Percentiles rank a stretch among this genome's conserved stretches.
Conservation (phyloP, 2,888 invertebrate species). For the Drosophila seclusa region DNA sequence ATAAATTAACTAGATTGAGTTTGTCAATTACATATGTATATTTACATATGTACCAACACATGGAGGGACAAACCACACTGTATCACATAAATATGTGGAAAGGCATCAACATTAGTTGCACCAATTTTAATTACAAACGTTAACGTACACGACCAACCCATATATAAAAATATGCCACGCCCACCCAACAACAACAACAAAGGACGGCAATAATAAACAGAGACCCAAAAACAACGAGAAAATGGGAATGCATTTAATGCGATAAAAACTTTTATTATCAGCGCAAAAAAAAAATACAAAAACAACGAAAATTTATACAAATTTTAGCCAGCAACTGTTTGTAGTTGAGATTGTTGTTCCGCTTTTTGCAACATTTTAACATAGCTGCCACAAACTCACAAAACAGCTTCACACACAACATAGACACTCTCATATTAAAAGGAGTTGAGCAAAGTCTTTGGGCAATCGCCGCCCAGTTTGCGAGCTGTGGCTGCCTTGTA, state of each 20-base stretch:
- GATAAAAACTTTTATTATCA: constrained; percentile 74
- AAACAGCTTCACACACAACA: constrained; percentile 11
- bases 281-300: constrained; percentile 5
- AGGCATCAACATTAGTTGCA: constrained; percentile 45
- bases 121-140: constrained; percentile 63
- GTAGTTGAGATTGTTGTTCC: constrained; percentile 21
- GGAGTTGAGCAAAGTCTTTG: constrained; percentile 30
- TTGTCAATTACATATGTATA: constrained; percentile 55
- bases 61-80: constrained; percentile 46
- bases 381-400: constrained; percentile 22
- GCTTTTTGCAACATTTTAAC: constrained; percentile 58
- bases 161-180: constrained; percentile 44
- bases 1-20: constrained; percentile 69
- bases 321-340: constrained; percentile 13
- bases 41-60: constrained; percentile 8
- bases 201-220: constrained; percentile 23
- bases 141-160: constrained; percentile 18
- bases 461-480: constrained; percentile 47
- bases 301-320: constrained; percentile 9
- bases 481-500: constrained; percentile 62
- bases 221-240: not conserved
- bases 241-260: constrained; percentile 53
- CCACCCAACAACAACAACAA: constrained; percentile 25
- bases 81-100: constrained; percentile 50
- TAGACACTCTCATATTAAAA: constrained; percentile 10